Percentiles rank a stretch among this genome's conserved stretches.
phyloP scores from a whole-genome alignment of 2,797 vertebrate species.

The Acomys russatus region DNA sequence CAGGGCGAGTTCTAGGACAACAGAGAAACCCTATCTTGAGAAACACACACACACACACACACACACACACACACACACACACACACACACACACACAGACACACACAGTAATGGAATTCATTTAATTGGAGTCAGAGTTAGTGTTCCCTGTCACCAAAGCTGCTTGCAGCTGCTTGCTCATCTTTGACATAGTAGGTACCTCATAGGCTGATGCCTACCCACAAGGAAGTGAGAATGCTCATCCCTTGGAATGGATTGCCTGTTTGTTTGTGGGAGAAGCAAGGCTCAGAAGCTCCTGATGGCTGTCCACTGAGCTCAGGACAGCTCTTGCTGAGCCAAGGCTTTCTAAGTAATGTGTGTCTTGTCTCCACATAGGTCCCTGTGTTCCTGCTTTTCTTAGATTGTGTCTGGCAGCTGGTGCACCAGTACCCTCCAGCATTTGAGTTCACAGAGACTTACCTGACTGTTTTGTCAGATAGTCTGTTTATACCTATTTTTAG shows the following conservation, averaged over 20 bases:
- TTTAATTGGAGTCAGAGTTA: neutral
- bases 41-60: neutral
- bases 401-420: conserved; percentile 94
- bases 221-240: accelerated
- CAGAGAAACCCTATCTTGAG: neutral
- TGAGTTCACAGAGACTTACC: conserved; percentile 95
- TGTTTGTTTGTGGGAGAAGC: neutral
- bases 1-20: neutral
- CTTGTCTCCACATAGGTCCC: conserved; percentile 89
- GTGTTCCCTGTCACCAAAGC: neutral
- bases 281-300: neutral
- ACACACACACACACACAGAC: too few relatives aligned
- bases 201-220: neutral
- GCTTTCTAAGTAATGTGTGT: neutral
- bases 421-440: conserved; percentile 93
- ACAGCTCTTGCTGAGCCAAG: too few relatives aligned
- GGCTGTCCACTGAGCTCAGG: neutral
- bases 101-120: neutral
- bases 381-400: conserved; percentile 93
- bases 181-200: neutral
- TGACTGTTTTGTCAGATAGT: conserved; percentile 95
- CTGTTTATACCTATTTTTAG: conserved; percentile 93
- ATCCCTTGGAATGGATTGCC: neutral
- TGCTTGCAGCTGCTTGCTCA: neutral
- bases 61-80: too few relatives aligned